Base-by-base conservation (phyloP, 2,113 vertebrate species). In the Aphyosemion australe region DNA sequence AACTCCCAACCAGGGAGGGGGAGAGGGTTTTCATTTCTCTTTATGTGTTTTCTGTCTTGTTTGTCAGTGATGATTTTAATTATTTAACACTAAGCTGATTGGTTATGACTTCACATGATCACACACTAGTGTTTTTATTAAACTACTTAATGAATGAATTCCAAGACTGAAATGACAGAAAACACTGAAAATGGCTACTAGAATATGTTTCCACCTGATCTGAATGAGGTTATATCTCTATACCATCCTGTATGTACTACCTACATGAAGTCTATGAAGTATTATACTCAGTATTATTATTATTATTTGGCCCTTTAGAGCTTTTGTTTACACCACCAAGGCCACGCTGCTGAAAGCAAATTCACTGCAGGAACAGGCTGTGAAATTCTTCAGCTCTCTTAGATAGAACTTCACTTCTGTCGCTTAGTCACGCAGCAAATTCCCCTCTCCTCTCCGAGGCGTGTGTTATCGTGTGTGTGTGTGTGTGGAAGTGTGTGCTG, bases 341-440 rank as follows among this genome's bases (percentile, higher is more conserved):
- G 50, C 43, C 42, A 41, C 46, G 67, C 47, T 50, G 64, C 58
- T 62, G 37, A 76, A 75, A 81, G 47, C 56, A 39, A 51, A 74
- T 43, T 57, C 7, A 12, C 15, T 65, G 21, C 50, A 59, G 26
- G 58, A 74, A 42, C 72, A 19, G 21, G 55, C 45, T 75, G 69
- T 74, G 70, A 84, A 80, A 84, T 81, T 79, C 72, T 79, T 68
- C 50, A 4, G 53, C 42, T 62, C 46, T 62, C 58, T 81, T 65
- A 48, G 54, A 64, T 74, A 43, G 37, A 56, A 57, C 58, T 80
- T 76, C 54, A 60, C 47, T 74, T 75, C 75, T 74, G 65, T 52
- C 63, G 76, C 70, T 79, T 79, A 76, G 72, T 74, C 78, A 79
- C 74, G 58, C 66, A 65, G 63, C 7, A 13, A 52, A 58, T 77